Evolutionary conservation across 1,140 invertebrate genomes (phyloP).

Genomic region (Forficula auricularia): DNA sequence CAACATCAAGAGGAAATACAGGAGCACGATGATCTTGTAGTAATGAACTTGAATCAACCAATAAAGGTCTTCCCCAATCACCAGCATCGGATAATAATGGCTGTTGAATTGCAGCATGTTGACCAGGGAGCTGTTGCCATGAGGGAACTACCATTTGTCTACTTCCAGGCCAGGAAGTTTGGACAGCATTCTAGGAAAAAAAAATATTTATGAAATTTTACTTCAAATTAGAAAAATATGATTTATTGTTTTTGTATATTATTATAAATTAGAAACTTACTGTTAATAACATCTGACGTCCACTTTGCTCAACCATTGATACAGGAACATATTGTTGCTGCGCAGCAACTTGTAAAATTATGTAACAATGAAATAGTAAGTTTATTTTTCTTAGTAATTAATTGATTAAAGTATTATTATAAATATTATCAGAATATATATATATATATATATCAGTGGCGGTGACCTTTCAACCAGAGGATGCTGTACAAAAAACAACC

Average conservation of each 20-base stretch:
- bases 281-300: conserved; percentile 47
- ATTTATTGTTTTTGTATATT: not conserved
- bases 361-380: not conserved
- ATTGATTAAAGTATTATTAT: no score
- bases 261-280: conserved; percentile 22
- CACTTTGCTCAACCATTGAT: conserved; percentile 65
- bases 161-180: conserved; percentile 58
- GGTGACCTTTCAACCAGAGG: no score
- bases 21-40: conserved; percentile 25
- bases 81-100: conserved; percentile 45
- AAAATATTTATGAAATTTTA: conserved; percentile 3
- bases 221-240: not conserved
- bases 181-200: conserved; percentile 46
- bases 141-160: conserved; percentile 69
- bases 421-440: no score
- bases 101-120: conserved; percentile 54
- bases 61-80: conserved; percentile 59
- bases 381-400: not conserved
- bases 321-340: conserved; percentile 78
- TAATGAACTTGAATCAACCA: conserved; percentile 59
- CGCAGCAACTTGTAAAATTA: conserved; percentile 28
- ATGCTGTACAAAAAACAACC: no score
- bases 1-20: conserved; percentile 43
- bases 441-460: no score
- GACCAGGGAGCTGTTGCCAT: conserved; percentile 61